Base-by-base conservation (phyloP, 2,797 vertebrate species). In the Gymnothorax javanicus region DNA sequence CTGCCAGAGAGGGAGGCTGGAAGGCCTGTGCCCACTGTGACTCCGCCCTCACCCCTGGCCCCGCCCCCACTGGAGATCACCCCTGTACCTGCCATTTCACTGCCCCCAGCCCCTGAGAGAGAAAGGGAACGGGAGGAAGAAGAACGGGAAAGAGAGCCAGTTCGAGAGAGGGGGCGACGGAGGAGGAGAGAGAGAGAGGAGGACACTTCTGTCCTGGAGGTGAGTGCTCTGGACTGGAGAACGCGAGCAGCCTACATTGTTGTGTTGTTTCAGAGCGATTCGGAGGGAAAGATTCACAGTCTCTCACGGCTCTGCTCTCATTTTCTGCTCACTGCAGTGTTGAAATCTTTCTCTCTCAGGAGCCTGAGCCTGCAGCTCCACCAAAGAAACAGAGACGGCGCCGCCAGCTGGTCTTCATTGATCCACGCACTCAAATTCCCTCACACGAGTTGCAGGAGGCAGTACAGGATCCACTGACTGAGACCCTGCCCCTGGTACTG, bases 381-480 rank as follows among this genome's bases (percentile, higher is more conserved):
- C 11, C 33, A 11, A 17, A 0, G 27, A 89, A 3, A 86, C 91
- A 4, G 83, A 92, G 88, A 89, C 93, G 90, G 88, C 92, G 86
- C 88, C 94, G 94, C 89, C 95, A 96, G 92, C 93, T 96, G 84
- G 57, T 93, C 86, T 96, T 96, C 90, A 91, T 94, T 0, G 95
- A 96, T 86, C 73, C 91, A 2, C 88, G 93, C 54, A 95, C 94
- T 0, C 96, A 96, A 93, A 84, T 96, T 85, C 9, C 93, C 0
- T 50, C 91, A 79, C 91, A 93, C 13, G 89, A 25, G 87, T 89
- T 91, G 89, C 90, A 91, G 90, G 57, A 83, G 86, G 92, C 89
- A 91, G 91, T 95, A 7, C 0, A 84, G 1, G 11, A 95, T 86
- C 88, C 86, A 2, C 84, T 75, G 59, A 84, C 23, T 0, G 89